A percentile compares a stretch with the other conserved stretches of the same genome.
These are phyloP conservation scores for Hydrotaea cyrtoneurina DNA, from an alignment of 2,888 invertebrate species.

Conservation along the genomic window DNA sequence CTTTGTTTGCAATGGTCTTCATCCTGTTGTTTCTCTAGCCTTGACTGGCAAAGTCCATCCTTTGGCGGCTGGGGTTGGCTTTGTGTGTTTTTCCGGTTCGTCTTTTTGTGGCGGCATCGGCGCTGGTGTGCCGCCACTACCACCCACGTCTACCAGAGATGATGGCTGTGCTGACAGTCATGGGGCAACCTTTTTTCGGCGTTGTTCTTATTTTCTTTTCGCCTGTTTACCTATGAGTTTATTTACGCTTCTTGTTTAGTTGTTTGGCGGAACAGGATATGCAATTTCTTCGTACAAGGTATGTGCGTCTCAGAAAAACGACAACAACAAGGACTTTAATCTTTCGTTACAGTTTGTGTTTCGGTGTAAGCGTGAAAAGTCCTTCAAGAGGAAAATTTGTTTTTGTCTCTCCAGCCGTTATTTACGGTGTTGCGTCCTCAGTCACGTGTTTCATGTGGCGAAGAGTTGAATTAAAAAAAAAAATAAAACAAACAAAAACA, in stretches of 20 bases:
- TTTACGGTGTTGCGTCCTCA: slow-evolving; percentile 6
- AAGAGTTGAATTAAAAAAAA: slow-evolving; percentile 9
- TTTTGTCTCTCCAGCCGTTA: slow-evolving; percentile 33
- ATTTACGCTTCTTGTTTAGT: slow-evolving; percentile 20
- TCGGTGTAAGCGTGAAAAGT: slow-evolving; percentile 66
- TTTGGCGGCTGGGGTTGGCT: slow-evolving; percentile 1
- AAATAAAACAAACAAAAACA: too few relatives aligned
- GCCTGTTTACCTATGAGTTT: slow-evolving; percentile 37
- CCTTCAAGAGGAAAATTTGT: slow-evolving; percentile 69
- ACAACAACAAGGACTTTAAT: slow-evolving; percentile 35
- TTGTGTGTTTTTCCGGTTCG: slow-evolving; percentile 53
- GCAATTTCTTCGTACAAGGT: slow-evolving; percentile 52
- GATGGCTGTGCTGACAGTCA: slow-evolving; percentile 63
- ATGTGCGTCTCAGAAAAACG: not conserved
- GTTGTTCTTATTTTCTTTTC: slow-evolving; percentile 16
- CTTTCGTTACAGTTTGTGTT: slow-evolving; percentile 47
- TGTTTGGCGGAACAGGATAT: slow-evolving; percentile 55
- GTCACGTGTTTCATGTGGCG: slow-evolving; percentile 56
- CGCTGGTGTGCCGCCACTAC: slow-evolving; percentile 11
- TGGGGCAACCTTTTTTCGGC: slow-evolving; percentile 38
- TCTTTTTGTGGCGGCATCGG: slow-evolving; percentile 10
- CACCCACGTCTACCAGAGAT: slow-evolving; percentile 15
- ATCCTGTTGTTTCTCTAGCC: slow-evolving; percentile 1
- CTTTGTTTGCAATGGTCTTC: slow-evolving; percentile 22
- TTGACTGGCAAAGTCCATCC: slow-evolving; percentile 35